Evolutionary conservation across 2,888 invertebrate species (phyloP), one percentile per base, ranked within the genome.

Genomic region (Sminthurides aquaticus): DNA sequence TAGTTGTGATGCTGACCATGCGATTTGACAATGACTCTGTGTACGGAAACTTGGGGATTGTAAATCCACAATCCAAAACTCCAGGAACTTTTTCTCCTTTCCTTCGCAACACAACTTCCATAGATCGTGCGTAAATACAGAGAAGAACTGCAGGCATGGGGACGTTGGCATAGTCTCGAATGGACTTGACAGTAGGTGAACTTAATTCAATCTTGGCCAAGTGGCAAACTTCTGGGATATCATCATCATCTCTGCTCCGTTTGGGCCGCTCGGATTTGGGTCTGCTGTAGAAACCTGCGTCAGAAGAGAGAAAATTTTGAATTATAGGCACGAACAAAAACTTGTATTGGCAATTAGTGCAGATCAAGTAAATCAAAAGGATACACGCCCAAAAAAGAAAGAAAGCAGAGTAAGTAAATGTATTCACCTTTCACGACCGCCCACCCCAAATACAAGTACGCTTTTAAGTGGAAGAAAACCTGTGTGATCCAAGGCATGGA

Each of bases 161-260:
- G 2, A 62, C 56, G 24, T 62, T 28, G 3, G 55, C 62, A 28
- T 49, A 54, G 11, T 34, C 29, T 18, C 62, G 26, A 1, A 62
- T 62, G 1, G 62, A 54, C 25, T 62, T 62, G 2, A 62, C 18
- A 3, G 55, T n/a, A 24, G 3, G 22, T 8, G 29, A 26, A 3
- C 49, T 22, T 24, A 62, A 24, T 3, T 62, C 55, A 5, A 55
- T 25, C 24, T 22, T 54, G 2, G 62, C 56, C 20, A 62, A n/a
- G 22, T 62, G 54, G 43, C 62, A 62, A 22, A 54, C 28, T 52
- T 62, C 62, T 24, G 62, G 62, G 8, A 62, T 62, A 15, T 54
- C 62, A n/a, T 54, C 54, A 22, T 61, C 61, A n/a, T 20, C n/a
- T 28, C 22, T 8, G 20, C 20, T 52, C 22, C 20, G 5, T 15